Conservation (phyloP, 2,888 invertebrate genomes). For the Aspidiotus rigidus region DNA sequence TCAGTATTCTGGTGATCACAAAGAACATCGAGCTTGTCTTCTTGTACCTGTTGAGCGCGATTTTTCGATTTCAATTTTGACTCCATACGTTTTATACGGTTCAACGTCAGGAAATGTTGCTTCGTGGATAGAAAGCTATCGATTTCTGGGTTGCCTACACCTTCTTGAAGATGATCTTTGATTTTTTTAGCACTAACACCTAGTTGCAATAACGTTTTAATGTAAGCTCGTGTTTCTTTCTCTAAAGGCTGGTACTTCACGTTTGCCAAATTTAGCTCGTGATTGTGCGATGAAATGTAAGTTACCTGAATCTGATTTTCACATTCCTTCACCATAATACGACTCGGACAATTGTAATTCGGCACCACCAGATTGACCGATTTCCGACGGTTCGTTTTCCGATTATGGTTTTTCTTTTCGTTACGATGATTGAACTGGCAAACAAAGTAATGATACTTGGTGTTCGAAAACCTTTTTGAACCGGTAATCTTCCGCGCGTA, state of each 20-base stretch:
- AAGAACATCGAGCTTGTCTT: neutral
- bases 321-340: conserved; percentile 29
- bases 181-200: conserved; percentile 24
- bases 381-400: conserved; percentile 24
- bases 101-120: conserved; percentile 24
- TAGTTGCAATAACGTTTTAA: conserved; percentile 20
- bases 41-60: conserved; percentile 12
- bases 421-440: conserved; percentile 30
- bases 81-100: conserved; percentile 28
- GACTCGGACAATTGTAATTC: conserved; percentile 29
- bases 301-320: conserved; percentile 24
- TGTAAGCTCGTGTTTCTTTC: conserved; percentile 21
- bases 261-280: conserved; percentile 26
- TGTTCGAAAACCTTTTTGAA: conserved; percentile 22
- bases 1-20: neutral
- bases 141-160: conserved; percentile 26
- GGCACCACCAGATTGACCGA: conserved; percentile 20
- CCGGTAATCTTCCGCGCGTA: conserved; percentile 30
- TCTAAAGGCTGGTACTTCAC: conserved; percentile 20
- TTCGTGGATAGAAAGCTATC: conserved; percentile 19
- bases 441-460: conserved; percentile 28
- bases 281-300: conserved; percentile 27
- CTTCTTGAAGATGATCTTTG: conserved; percentile 21
- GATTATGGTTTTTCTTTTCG: conserved; percentile 25
- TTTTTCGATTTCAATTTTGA: conserved; percentile 23